Evolutionary conservation across 2,797 vertebrate species (phyloP), one percentile per base, ranked within the genome.

Genomic region (Cephalopachus bancanus): DNA sequence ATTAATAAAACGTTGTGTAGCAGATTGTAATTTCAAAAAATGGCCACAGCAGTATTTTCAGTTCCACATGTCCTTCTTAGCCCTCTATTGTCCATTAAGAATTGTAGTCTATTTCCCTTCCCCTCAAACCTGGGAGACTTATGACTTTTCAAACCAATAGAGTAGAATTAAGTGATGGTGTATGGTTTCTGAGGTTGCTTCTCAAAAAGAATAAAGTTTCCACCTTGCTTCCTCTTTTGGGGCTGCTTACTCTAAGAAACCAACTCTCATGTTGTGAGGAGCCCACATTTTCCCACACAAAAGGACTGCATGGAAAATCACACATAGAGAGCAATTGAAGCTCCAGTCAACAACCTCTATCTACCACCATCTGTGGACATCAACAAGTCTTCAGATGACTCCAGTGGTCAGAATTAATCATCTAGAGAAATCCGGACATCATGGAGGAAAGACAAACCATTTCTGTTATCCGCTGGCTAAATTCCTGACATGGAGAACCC

Each of bases 21-120:
- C 51, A 83, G 53, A 62, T 9, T 16, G 11, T 55, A 79, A 55
- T 83, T 80, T 86, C 51, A 69, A 78, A 91, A 96, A 83, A 74
- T 79, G 28, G 5, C 1, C n/a, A 51, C 11, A 51, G 5, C 53
- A 62, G 44, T 69, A n/a, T 60, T 84, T 76, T 60, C 20, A 57
- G 53, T 89, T 55, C 26, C 14, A 28, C 4, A 1, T 75, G 16
- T 20, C 9, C 10, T 14, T 80, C 20, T 10, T 30, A 84, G 75
- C 20, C 26, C 33, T 80, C 28, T 33, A 69, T 8, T 55, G 5
- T 12, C 26, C 11, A 64, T 69, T 2, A 10, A 44, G 26, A 85
- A 49, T 11, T 71, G 5, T n/a, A 59, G 26, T 17, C 24, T 74
- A 24, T 15, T 30, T 89, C 55, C 57, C 17, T 62, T 20, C 16